phyloP scores from a whole-genome alignment of 2,113 vertebrate species.

The Mastomys coucha region DNA sequence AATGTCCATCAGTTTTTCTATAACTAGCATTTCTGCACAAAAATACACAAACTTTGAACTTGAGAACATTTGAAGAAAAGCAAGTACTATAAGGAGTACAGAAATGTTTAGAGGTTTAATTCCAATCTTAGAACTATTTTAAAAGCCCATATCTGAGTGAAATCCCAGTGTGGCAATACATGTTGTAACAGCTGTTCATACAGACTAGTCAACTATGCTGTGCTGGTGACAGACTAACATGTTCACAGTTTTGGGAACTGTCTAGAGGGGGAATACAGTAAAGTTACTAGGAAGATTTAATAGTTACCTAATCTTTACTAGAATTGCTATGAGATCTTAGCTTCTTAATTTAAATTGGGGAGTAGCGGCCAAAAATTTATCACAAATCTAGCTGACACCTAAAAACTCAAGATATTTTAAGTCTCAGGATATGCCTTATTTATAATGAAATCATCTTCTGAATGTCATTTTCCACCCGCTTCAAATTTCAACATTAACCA shows the following conservation, averaged over 20 bases:
- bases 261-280: constrained; percentile 41
- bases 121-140: constrained; percentile 62
- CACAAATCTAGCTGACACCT: constrained; percentile 37
- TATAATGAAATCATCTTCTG: constrained; percentile 67
- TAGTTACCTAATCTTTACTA: constrained; percentile 62
- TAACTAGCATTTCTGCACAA: background rate
- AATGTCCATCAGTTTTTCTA: constrained; percentile 20
- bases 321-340: constrained; percentile 38
- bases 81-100: constrained; percentile 40
- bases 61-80: constrained; percentile 35
- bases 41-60: constrained; percentile 37
- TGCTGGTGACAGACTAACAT: constrained; percentile 77
- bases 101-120: constrained; percentile 52
- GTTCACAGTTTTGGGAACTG: constrained; percentile 76
- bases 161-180: constrained; percentile 67
- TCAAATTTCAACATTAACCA: constrained; percentile 72
- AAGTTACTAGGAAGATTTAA: constrained; percentile 72
- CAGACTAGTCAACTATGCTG: constrained; percentile 74
- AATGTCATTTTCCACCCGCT: constrained; percentile 68
- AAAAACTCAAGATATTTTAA: constrained; percentile 63
- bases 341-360: constrained; percentile 57
- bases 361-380: constrained; percentile 45
- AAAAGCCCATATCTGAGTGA: constrained; percentile 66
- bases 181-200: constrained; percentile 79
- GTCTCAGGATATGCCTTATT: constrained; percentile 34